Evolutionary conservation across 2,797 vertebrate species (phyloP).

Genomic region (Choloepus didactylus): DNA sequence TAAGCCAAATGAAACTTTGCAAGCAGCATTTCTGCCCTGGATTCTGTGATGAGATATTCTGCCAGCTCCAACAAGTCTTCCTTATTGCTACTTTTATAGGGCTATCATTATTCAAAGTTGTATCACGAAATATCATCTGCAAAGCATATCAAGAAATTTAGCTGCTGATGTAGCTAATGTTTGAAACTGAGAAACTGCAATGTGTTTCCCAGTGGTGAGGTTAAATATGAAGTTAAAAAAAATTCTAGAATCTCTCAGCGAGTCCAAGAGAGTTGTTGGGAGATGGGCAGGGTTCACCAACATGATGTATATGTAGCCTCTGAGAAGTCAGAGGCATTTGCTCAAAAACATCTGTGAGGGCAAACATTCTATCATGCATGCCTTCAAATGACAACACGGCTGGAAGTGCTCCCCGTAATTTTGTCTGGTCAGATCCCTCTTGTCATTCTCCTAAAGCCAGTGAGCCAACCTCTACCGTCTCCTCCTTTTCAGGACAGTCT

Average conservation of each 20-base stretch:
- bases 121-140: constrained; percentile 68
- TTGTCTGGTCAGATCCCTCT: neutral
- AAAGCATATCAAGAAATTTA: constrained; percentile 70
- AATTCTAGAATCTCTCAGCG: neutral
- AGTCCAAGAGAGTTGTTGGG: neutral
- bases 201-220: constrained; percentile 43
- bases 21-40: constrained; percentile 68
- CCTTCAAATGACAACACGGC: neutral
- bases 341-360: neutral
- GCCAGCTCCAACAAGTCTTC: constrained; percentile 75
- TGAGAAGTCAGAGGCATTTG: neutral
- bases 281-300: neutral
- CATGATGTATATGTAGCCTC: neutral
- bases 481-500: constrained; percentile 2
- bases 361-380: neutral
- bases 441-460: neutral
- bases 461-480: neutral
- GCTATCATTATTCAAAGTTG: constrained; percentile 77
- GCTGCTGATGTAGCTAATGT: constrained; percentile 62
- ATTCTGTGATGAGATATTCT: constrained; percentile 67
- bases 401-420: neutral
- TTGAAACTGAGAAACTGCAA: neutral
- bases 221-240: constrained; percentile 59
- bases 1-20: constrained; percentile 70
- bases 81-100: constrained; percentile 72